Evolutionary conservation across 1,140 invertebrate species (phyloP), one percentile per base, ranked within the genome.

Genomic region (Trichonephila inaurata): DNA sequence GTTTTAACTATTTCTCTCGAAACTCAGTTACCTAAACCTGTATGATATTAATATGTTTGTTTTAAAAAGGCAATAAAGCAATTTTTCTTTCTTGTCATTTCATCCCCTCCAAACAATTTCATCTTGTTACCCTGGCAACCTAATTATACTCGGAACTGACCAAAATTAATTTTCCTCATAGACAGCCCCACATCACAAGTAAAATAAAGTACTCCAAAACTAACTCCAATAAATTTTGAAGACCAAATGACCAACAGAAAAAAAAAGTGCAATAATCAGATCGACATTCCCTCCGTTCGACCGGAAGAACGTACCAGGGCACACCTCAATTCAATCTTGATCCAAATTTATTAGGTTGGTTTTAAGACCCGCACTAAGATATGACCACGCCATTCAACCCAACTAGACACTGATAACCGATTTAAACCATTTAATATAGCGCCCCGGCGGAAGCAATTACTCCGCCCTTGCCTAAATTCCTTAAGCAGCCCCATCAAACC

Each of bases 401-500:
- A 89, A 58, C 44, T 69, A 28, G 33, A 51, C 88, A 24, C 40
- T 58, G 88, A 89, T 89, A 89, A 89, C 88, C 88, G 62, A 44
- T 72, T 89, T 51, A 72, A 66, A 33, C 88, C 88, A 89, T 89
- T 89, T 89, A 89, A 69, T 89, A 89, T 89, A 62, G 64, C 40
- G n/a, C 33, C 88, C 40, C 44, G 10, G 40, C 88, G 88, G 88
- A 89, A 89, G 64, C 88, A 89, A 89, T 89, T 89, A 89, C 88
- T 51, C 21, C 64, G 44, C 64, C 88, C 69, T 66, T 92, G 44
- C 77, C 61, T 85, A 85, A 92, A 92, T 85, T 92, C 90, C 61
- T 92, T 92, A 64, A 92, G 90, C 51, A 92, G 61, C 60, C 33
- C 33, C 58, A 24, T 62, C 66, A 61, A 28, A n/a, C 33, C 77